Percentiles rank a stretch among this genome's conserved stretches.
These are phyloP conservation scores for Quadriops clusia DNA, from an alignment of 2,888 invertebrate genomes.

Conservation along the genomic window DNA sequence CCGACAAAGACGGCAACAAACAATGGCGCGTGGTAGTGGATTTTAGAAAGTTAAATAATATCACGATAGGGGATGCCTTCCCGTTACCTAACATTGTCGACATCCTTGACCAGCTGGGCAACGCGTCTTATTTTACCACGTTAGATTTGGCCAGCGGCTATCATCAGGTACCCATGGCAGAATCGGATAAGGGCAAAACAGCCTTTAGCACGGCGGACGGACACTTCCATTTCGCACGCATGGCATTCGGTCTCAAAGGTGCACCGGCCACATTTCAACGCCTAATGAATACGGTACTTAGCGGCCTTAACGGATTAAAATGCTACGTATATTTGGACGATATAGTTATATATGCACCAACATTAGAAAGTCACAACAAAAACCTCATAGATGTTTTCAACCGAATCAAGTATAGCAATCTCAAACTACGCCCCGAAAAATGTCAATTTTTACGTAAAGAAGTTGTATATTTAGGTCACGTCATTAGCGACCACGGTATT, in stretches of 20 bases:
- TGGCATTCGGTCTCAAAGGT: constrained; percentile 23
- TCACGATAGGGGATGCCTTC: constrained; percentile 21
- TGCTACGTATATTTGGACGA: constrained; percentile 30
- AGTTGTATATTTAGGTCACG: constrained; percentile 14
- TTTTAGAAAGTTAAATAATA: constrained; percentile 21
- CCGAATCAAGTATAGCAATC: constrained; percentile 11
- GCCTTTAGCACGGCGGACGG: constrained; percentile 18
- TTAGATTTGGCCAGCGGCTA: constrained; percentile 16
- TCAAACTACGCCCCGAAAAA: constrained; percentile 18
- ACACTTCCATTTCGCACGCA: constrained; percentile 20
- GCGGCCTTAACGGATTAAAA: constrained; percentile 18
- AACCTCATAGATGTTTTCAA: constrained; percentile 12
- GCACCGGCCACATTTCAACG: constrained; percentile 24
- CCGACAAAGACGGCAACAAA: constrained; percentile 15
- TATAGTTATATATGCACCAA: constrained; percentile 22
- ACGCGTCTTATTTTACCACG: constrained; percentile 15
- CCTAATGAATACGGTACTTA: constrained; percentile 22
- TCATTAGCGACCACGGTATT: constrained; percentile 16
- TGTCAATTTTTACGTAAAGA: constrained; percentile 15
- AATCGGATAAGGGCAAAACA: constrained; percentile 15
- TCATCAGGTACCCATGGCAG: constrained; percentile 12
- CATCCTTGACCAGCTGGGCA: constrained; percentile 21
- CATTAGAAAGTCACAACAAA: constrained; percentile 19
- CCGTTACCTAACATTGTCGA: constrained; percentile 21
- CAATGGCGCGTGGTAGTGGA: constrained; percentile 21